Base-by-base conservation (phyloP, 2,888 invertebrate genomes). In the Diplazon laetatorius region DNA sequence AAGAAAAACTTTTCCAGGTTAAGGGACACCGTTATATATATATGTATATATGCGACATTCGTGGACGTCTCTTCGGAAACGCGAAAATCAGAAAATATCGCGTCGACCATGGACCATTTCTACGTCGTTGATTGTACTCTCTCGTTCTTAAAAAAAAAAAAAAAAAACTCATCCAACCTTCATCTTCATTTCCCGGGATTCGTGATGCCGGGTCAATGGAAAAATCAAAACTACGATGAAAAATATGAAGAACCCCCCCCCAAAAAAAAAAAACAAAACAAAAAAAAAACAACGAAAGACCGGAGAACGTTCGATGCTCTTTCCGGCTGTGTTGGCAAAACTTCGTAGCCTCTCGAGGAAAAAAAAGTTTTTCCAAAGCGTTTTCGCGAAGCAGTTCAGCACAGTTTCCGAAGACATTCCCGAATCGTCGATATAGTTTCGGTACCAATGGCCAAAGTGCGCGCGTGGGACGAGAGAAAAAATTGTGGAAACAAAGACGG, bases 361-460 rank as follows among this genome's bases (percentile, higher is more conserved):
- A n/a, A n/a, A n/a, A n/a, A 66, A 74, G 74, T 74, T 74, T 66
- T 59, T n/a, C n/a, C n/a, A n/a, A n/a, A n/a, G 59, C 66, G 16
- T 59, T 59, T 59, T 60, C 14, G 20, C 25, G 16, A 68, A 59
- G n/a, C n/a, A n/a, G 66, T 74, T 72, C 14, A 22, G n/a, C n/a
- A n/a, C n/a, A n/a, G n/a, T n/a, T n/a, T 10, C 20, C 46, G 18
- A 35, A 16, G n/a, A 44, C 46, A 65, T 46, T 30, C 57, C 48
- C 66, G 59, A 59, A 74, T 74, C 73, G 73, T 66, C 73, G 59
- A 74, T 74, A n/a, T n/a, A 74, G 50, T 74, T 66, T 74, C 22
- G 30, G 60, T 74, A 5, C 14, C 46, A 68, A 66, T 42, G 30
- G 25, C 39, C 4, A 59, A 59, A 10, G 12, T 39, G 25, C 30